Evolutionary conservation across 2,797 vertebrate species (phyloP), one percentile per base, ranked within the genome.

Genomic region (Leptoclinus maculatus): DNA sequence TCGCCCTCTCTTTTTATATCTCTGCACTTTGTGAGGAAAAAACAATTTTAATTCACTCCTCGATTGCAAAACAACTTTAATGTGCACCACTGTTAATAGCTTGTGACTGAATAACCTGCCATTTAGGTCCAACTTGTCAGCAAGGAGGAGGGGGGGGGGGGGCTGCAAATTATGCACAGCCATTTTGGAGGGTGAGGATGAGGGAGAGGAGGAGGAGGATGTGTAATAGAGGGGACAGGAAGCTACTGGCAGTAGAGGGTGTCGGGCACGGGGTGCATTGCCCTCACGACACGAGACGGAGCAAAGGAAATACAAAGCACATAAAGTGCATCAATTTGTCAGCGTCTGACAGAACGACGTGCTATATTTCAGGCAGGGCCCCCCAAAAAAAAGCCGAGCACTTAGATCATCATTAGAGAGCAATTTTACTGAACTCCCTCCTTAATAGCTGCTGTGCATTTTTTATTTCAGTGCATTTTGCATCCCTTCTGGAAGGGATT

Each of bases 281-380:
- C 65, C 87, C 84, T 83, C 64, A 36, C 59, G 75, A 85, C 82
- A 84, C 39, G 57, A 78, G 66, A 77, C 53, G 0, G 58, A 68
- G 77, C 71, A 57, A 75, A 78, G 80, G 77, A 80, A 90, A 86
- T 74, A 89, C 76, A 87, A 87, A 86, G 84, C 66, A 54, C 74
- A 68, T 84, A 82, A 90, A 94, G 89, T 91, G 91, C 84, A 90
- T 88, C 83, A 66, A 88, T 93, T 91, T 91, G 88, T 92, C 78
- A 90, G 49, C 53, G 12, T 29, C 67, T 87, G 87, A 87, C 86
- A 81, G 82, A 62, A 65, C 57, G 73, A 71, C 49, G 66, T 2
- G 29, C 38, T 83, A 53, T 89, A 80, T 79, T 83, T 80, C 80
- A 86, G 79, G 87, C 74, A 39, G 56, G n/a, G 38, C 66, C 77